Conservation (phyloP, 2,797 vertebrate species). For the Hoplostethus mediterraneus region DNA sequence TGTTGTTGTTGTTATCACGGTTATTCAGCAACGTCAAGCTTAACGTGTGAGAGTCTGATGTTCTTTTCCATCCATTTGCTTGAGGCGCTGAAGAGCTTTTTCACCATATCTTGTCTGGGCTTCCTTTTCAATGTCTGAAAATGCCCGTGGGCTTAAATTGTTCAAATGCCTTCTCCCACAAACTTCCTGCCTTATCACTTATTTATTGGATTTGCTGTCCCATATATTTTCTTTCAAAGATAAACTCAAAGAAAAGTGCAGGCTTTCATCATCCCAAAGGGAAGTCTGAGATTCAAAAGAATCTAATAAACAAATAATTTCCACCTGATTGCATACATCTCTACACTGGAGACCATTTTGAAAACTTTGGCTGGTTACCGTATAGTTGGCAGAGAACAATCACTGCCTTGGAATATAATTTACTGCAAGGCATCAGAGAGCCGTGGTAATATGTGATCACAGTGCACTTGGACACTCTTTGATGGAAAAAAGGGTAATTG, state of each 20-base stretch:
- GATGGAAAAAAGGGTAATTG: too few relatives aligned
- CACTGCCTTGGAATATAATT: constrained; percentile 49
- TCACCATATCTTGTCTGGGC: constrained; percentile 66
- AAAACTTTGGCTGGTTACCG: constrained; percentile 32
- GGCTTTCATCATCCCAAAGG: constrained; percentile 69
- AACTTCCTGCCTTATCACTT: constrained; percentile 82
- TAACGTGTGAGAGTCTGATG: constrained; percentile 68
- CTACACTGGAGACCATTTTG: constrained; percentile 35
- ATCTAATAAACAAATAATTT: constrained; percentile 67
- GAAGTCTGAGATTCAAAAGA: constrained; percentile 51
- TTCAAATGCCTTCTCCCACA: constrained; percentile 75
- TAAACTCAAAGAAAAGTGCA: constrained; percentile 74
- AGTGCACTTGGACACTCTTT: background rate
- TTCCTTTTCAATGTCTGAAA: constrained; percentile 61
- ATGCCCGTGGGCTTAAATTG: constrained; percentile 79
- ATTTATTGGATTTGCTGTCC: constrained; percentile 82
- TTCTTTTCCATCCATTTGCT: constrained; percentile 76
- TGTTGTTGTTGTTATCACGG: constrained; percentile 67
- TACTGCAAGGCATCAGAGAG: constrained; percentile 21
- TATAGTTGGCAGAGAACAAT: constrained; percentile 31
- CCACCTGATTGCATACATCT: constrained; percentile 49
- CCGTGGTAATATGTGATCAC: constrained; percentile 9
- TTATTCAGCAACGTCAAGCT: constrained; percentile 65
- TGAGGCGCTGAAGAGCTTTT: constrained; percentile 63
- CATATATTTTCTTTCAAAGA: constrained; percentile 78